Evolutionary conservation across 2,113 vertebrate species (phyloP).

Genomic region (Xenus cinereus): DNA sequence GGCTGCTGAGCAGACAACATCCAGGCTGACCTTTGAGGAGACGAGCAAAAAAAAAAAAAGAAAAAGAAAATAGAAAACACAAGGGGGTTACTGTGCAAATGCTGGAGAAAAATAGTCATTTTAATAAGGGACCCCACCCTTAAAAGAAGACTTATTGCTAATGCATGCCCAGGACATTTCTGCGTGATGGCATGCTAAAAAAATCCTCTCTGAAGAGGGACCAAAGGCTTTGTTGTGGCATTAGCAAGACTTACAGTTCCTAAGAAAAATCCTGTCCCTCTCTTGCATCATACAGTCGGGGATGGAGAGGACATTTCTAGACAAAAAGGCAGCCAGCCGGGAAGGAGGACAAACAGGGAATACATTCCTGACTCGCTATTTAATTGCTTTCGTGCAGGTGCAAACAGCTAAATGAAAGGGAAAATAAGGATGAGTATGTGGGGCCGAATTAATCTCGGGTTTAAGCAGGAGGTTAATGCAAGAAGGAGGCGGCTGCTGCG

Average conservation of each 20-base stretch:
- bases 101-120: conserved; percentile 11
- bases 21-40: conserved; percentile 47
- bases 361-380: conserved; percentile 28
- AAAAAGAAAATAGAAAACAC: neutral
- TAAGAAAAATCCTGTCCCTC: conserved; percentile 17
- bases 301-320: conserved; percentile 35
- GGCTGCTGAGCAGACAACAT: conserved; percentile 50
- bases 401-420: neutral
- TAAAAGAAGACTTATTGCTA: conserved; percentile 11
- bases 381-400: conserved; percentile 26
- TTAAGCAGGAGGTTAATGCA: neutral
- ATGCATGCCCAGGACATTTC: conserved; percentile 31
- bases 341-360: neutral
- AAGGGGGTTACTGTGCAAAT: conserved; percentile 23
- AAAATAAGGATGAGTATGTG: neutral
- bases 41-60: neutral
- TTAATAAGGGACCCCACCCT: conserved; percentile 43
- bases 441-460: neutral
- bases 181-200: conserved; percentile 43
- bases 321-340: neutral
- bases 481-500: neutral
- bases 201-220: conserved; percentile 22
- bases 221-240: conserved; percentile 33
- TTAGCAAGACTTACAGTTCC: neutral
- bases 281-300: neutral